Evolutionary conservation across 2,113 vertebrate genomes (phyloP).

Genomic region (Balaenoptera acutorostrata): DNA sequence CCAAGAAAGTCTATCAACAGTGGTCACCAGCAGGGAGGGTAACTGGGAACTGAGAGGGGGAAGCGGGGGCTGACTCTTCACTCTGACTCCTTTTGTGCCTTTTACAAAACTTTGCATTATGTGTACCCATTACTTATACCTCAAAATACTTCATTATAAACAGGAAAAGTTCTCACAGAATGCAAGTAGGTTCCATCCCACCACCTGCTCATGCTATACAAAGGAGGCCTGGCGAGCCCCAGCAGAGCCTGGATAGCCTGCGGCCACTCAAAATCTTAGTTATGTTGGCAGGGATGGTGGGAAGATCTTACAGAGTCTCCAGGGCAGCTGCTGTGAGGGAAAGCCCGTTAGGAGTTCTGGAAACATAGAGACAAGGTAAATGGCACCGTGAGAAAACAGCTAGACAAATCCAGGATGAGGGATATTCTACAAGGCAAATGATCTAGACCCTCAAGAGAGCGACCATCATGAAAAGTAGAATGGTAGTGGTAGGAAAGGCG

Average conservation of each 20-base stretch:
- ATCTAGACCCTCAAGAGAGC: neutral
- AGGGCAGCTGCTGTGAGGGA: neutral
- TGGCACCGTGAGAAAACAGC: neutral
- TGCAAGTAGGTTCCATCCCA: neutral
- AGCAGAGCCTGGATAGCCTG: neutral
- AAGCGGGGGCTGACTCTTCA: neutral
- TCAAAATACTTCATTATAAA: neutral
- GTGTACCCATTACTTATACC: neutral
- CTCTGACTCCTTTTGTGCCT: neutral
- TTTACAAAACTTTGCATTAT: neutral
- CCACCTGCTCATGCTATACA: neutral
- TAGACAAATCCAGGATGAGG: neutral
- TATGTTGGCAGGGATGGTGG: neutral
- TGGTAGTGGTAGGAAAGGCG: rapidly evolving
- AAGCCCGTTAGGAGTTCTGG: neutral
- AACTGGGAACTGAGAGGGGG: neutral
- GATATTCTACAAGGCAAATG: neutral
- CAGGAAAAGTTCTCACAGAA: neutral
- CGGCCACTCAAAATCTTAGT: neutral
- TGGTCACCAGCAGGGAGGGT: neutral
- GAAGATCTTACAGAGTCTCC: neutral
- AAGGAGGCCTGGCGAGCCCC: neutral
- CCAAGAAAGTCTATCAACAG: too few species aligned
- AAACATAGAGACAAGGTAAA: neutral
- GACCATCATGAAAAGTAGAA: rapidly evolving